phyloP scores from a whole-genome alignment of 2,797 vertebrate genomes.

The Mormyrops boulengeri region DNA sequence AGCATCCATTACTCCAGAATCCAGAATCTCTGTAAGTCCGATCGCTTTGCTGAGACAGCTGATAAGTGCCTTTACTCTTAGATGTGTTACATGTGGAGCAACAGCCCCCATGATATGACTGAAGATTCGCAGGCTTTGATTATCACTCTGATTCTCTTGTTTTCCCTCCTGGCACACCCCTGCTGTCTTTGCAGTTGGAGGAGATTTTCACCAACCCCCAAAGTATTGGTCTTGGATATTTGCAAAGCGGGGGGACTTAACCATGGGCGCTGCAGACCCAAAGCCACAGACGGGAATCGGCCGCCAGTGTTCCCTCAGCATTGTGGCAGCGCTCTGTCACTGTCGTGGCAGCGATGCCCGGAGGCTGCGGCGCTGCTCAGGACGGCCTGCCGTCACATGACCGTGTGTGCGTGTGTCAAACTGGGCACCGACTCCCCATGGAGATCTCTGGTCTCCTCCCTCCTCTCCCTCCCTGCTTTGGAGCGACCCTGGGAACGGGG shows the following conservation, averaged over 20 bases:
- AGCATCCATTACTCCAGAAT: neutral
- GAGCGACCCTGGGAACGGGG: slow-evolving; percentile 53
- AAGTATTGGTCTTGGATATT: slow-evolving; percentile 23
- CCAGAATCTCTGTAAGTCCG: neutral
- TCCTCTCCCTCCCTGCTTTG: slow-evolving; percentile 45
- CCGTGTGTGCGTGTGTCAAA: neutral
- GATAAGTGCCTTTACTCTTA: neutral
- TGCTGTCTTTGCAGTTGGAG: slow-evolving; percentile 14
- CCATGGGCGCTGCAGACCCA: neutral
- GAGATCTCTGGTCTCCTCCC: neutral
- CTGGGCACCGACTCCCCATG: neutral
- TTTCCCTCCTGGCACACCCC: slow-evolving; percentile 9
- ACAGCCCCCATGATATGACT: neutral
- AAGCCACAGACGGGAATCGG: neutral
- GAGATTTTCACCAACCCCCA: slow-evolving; percentile 22
- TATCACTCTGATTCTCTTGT: neutral
- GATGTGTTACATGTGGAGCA: neutral
- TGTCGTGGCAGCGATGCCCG: neutral
- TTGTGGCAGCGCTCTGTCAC: neutral
- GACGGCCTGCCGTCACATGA: neutral
- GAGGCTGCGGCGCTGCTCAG: neutral
- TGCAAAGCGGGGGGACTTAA: neutral
- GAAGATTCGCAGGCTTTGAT: neutral
- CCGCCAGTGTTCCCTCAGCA: neutral
- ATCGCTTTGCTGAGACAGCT: no score